These are phyloP conservation scores for Dorcus parallelipipedus DNA, from an alignment of 2,888 invertebrate species.

Conservation along the genomic window DNA sequence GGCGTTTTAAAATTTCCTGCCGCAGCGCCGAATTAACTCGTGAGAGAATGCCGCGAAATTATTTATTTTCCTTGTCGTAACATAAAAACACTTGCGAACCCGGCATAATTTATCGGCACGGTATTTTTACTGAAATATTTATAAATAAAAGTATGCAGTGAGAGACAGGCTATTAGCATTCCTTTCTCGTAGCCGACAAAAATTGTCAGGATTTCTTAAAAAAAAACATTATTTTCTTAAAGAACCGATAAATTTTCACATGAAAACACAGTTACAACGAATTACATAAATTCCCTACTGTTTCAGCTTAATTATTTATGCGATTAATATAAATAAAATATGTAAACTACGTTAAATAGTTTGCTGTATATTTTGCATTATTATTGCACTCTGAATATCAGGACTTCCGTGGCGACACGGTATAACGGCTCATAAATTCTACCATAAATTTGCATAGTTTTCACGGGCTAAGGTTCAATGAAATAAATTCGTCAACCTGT, in stretches of 20 bases:
- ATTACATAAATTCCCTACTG: no score
- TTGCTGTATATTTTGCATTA: no score
- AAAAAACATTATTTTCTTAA: conserved; percentile 28
- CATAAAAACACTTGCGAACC: conserved; percentile 13
- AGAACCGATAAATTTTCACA: conserved; percentile 4
- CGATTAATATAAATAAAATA: no score
- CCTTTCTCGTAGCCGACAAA: conserved; percentile 26
- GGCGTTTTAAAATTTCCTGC: not conserved
- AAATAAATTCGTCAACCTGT: no score
- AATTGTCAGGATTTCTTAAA: conserved; percentile 30
- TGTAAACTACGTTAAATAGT: no score
- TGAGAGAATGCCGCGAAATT: not conserved
- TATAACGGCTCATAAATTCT: no score
- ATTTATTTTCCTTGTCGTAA: not conserved
- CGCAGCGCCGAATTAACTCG: not conserved
- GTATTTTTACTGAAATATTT: conserved; percentile 21
- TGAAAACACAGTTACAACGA: no score
- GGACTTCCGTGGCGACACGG: no score
- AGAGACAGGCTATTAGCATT: conserved; percentile 33
- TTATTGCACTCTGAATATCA: no score
- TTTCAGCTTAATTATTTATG: no score
- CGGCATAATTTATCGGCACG: conserved; percentile 21
- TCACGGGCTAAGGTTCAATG: no score
- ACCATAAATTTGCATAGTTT: no score
- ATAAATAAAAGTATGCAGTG: conserved; percentile 31